Evolutionary conservation across 2,113 vertebrate species (phyloP).

Genomic region (Entomyzon cyanotis): DNA sequence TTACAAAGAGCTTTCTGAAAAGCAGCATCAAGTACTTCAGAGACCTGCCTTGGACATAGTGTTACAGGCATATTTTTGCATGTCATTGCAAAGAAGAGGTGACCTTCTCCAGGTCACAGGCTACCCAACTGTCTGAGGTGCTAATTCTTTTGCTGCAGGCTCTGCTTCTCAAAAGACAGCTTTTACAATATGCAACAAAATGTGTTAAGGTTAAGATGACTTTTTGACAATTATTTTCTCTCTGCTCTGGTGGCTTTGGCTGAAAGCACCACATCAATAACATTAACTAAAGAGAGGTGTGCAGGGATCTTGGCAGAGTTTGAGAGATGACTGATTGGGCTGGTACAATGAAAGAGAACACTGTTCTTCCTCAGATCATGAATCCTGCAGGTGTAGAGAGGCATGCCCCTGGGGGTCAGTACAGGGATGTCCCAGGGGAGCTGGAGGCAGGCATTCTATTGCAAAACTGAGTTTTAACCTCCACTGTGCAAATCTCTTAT

Average conservation of each 20-base stretch:
- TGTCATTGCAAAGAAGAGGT: neutral
- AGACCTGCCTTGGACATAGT: neutral
- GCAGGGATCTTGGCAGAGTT: neutral
- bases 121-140: fast-evolving
- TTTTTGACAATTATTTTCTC: neutral
- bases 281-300: neutral
- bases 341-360: neutral
- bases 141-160: neutral
- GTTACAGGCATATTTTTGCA: neutral
- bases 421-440: fast-evolving
- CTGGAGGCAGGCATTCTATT: fast-evolving
- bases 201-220: neutral
- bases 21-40: neutral
- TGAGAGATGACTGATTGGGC: neutral
- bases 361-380: neutral
- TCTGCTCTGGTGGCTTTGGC: neutral
- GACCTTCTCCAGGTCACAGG: neutral
- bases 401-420: neutral
- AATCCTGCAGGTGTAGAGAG: neutral
- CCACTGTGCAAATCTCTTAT: neutral
- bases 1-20: neutral
- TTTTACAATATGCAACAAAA: neutral
- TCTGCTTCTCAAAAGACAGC: neutral
- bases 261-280: neutral
- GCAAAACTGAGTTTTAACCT: neutral